A percentile compares a stretch with the other conserved stretches of the same genome.
phyloP scores from a whole-genome alignment of 2,113 vertebrate genomes.

The Zeus faber region DNA sequence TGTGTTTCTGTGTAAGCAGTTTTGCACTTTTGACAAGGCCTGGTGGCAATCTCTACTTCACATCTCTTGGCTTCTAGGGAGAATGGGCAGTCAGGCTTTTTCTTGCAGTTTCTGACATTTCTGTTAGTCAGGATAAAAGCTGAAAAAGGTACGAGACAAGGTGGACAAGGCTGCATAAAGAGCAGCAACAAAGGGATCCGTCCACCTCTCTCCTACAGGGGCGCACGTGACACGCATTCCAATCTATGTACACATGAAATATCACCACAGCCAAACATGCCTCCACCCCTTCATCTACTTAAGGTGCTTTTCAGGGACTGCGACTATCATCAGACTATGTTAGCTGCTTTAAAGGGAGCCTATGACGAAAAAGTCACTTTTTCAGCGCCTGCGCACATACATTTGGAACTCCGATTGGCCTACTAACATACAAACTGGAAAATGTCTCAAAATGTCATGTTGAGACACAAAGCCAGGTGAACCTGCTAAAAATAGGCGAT shows the following conservation, averaged over 20 bases:
- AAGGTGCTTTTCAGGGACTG: too few species aligned
- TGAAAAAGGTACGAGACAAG: constrained; percentile 40
- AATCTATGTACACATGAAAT: background rate
- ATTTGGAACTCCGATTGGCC: too few species aligned
- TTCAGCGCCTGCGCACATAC: too few species aligned
- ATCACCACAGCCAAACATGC: too few species aligned
- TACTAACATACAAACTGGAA: too few species aligned
- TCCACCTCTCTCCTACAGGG: constrained; percentile 26
- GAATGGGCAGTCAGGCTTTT: constrained; percentile 48
- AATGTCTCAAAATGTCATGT: too few species aligned
- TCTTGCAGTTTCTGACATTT: constrained; percentile 57
- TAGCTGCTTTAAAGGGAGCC: too few species aligned
- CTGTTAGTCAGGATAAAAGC: constrained; percentile 63
- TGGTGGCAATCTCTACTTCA: constrained; percentile 54
- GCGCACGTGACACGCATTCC: background rate
- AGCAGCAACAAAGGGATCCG: constrained; percentile 19
- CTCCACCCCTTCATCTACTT: too few species aligned
- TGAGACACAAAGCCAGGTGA: too few species aligned
- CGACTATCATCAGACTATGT: too few species aligned
- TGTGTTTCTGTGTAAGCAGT: constrained; percentile 2
- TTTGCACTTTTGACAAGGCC: constrained; percentile 35
- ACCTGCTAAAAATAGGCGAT: too few species aligned
- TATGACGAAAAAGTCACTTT: too few species aligned
- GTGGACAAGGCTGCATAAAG: constrained; percentile 41
- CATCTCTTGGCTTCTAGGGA: constrained; percentile 49